phyloP scores from a whole-genome alignment of 1,140 invertebrate genomes.

The Condylostylus longicornis region DNA sequence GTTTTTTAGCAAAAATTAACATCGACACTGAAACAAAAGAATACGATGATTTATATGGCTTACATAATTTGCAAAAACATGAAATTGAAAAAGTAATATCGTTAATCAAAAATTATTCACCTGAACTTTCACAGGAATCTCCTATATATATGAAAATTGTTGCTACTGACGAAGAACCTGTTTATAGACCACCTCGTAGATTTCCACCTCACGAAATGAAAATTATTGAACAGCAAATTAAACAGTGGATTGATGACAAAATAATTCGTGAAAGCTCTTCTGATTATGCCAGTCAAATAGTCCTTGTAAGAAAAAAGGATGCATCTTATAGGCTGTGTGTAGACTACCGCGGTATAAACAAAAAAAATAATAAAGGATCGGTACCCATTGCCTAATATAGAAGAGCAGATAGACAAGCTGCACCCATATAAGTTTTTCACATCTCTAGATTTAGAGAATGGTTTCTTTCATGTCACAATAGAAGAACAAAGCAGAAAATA shows the following conservation, averaged over 20 bases:
- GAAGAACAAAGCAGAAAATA: conserved; percentile 22
- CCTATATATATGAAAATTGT: conserved; percentile 8
- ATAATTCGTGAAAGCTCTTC: conserved; percentile 19
- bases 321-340: too few species aligned
- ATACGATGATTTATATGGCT: neutral
- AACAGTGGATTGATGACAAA: conserved; percentile 17
- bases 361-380: too few species aligned
- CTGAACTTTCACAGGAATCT: neutral
- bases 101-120: conserved; percentile 5
- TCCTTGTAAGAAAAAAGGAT: conserved; percentile 26
- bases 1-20: neutral
- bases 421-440: conserved; percentile 22
- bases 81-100: neutral
- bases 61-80: neutral
- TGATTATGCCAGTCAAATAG: conserved; percentile 32
- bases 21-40: neutral
- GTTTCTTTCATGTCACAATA: conserved; percentile 24
- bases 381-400: conserved; percentile 30
- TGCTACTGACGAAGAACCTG: conserved; percentile 12
- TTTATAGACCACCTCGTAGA: conserved; percentile 16
- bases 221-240: conserved; percentile 17
- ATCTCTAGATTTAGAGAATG: conserved; percentile 34
- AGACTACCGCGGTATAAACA: too few species aligned
- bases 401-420: conserved; percentile 30
- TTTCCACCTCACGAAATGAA: conserved; percentile 16